Percentiles rank a stretch among this genome's conserved stretches.
phyloP scores from a whole-genome alignment of 2,797 vertebrate genomes.

The Sebastes jordani region DNA sequence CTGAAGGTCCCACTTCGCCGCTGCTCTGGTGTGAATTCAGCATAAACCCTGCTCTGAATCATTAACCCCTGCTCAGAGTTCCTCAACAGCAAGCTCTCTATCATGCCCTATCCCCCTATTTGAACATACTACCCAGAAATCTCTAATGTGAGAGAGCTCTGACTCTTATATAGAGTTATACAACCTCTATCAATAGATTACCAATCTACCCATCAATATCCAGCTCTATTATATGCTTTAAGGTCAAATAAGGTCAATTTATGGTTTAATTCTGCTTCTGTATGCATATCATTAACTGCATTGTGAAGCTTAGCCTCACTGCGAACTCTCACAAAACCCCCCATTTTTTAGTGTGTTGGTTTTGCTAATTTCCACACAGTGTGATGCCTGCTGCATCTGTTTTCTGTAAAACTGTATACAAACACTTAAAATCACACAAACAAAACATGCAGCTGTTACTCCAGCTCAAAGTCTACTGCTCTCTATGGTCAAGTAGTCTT shows the following conservation, averaged over 20 bases:
- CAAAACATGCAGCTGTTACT: constrained; percentile 32
- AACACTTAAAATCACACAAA: constrained; percentile 34
- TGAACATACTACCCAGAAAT: neutral
- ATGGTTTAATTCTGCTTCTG: neutral
- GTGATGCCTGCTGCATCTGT: constrained; percentile 7
- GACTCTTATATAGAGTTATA: neutral
- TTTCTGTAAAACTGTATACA: constrained; percentile 9
- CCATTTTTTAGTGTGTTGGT: constrained; percentile 11
- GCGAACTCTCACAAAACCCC: neutral
- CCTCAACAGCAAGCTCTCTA: neutral
- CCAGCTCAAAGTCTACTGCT: neutral
- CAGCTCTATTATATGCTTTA: neutral
- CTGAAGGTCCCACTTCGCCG: too few relatives aligned
- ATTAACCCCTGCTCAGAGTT: neutral
- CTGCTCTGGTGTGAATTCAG: too few relatives aligned
- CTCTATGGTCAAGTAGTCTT: neutral
- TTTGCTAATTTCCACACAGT: constrained; percentile 38
- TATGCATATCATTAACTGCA: neutral
- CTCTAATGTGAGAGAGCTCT: neutral
- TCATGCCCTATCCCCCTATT: neutral
- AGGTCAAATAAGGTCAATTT: neutral
- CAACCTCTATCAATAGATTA: neutral
- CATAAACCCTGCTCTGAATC: neutral
- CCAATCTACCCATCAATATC: neutral
- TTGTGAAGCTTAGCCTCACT: neutral